phyloP scores from a whole-genome alignment of 1,140 invertebrate genomes.

The Drosophila kurseongensis region DNA sequence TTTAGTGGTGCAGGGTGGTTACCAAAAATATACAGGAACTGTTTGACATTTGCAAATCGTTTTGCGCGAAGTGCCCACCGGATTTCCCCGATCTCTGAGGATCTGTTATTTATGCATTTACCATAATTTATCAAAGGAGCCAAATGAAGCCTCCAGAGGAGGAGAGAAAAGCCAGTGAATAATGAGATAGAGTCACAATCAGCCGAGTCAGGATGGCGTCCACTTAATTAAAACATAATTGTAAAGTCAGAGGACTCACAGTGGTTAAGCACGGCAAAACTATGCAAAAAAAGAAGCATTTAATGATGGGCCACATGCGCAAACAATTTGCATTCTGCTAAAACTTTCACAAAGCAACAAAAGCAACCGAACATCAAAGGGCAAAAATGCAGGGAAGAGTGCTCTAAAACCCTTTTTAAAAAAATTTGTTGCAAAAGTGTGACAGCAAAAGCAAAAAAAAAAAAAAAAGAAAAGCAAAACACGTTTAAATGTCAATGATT shows the following conservation, averaged over 20 bases:
- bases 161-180: background rate
- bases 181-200: constrained; percentile 19
- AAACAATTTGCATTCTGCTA: constrained; percentile 56
- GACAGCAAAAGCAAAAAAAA: constrained; percentile 37
- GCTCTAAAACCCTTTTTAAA: constrained; percentile 29
- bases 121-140: constrained; percentile 22
- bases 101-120: constrained; percentile 22
- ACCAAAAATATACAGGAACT: constrained; percentile 4
- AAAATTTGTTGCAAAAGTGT: constrained; percentile 69
- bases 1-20: constrained; percentile 24
- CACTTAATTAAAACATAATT: constrained; percentile 82
- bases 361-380: constrained; percentile 61
- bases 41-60: constrained; percentile 60
- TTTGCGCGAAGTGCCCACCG: constrained; percentile 30
- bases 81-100: constrained; percentile 34
- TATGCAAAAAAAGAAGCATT: constrained; percentile 55
- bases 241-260: constrained; percentile 47
- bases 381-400: constrained; percentile 39
- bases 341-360: constrained; percentile 60
- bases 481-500: constrained; percentile 82
- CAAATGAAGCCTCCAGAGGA: constrained; percentile 13
- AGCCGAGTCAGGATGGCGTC: constrained; percentile 26
- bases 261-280: constrained; percentile 25
- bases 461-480: constrained; percentile 28
- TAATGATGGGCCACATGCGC: constrained; percentile 60